Percentiles rank a stretch among this genome's conserved stretches.
Conservation (phyloP, 2,113 vertebrate genomes). For the Cynopterus brachyotis region DNA sequence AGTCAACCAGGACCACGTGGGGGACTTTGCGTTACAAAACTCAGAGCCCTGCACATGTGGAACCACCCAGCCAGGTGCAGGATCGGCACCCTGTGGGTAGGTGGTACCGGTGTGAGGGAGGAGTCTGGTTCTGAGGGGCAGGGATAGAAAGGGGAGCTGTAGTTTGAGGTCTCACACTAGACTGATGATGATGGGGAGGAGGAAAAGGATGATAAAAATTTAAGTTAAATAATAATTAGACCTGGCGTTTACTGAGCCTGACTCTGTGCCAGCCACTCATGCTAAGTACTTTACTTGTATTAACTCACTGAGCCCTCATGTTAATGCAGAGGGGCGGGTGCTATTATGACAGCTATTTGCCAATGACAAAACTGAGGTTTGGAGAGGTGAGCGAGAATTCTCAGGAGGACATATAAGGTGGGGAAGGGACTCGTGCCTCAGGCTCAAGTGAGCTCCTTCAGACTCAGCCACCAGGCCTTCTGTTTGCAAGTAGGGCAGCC, state of each 20-base stretch:
- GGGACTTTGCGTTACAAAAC: neutral
- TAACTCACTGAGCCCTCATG: neutral
- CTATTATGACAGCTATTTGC: neutral
- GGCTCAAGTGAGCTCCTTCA: neutral
- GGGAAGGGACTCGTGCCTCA: neutral
- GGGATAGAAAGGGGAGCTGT: neutral
- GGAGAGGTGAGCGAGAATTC: neutral
- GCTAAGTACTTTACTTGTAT: neutral
- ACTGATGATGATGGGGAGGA: neutral
- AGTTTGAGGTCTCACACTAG: neutral
- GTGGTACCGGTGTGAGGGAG: too few species aligned
- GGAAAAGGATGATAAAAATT: neutral
- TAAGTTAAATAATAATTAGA: neutral
- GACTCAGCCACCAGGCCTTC: neutral
- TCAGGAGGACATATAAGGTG: neutral
- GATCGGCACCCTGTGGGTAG: fast-evolving
- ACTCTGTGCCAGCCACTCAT: neutral
- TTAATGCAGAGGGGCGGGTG: too few species aligned
- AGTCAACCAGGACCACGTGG: fast-evolving
- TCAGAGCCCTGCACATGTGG: fast-evolving
- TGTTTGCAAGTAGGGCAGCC: neutral
- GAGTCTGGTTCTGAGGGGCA: neutral
- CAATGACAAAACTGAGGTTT: neutral
- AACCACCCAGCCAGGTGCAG: fast-evolving
- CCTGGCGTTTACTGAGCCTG: neutral